A percentile compares a stretch with the other conserved stretches of the same genome.
Evolutionary conservation across 2,797 vertebrate species (phyloP).

Genomic region (Meda fulgida): DNA sequence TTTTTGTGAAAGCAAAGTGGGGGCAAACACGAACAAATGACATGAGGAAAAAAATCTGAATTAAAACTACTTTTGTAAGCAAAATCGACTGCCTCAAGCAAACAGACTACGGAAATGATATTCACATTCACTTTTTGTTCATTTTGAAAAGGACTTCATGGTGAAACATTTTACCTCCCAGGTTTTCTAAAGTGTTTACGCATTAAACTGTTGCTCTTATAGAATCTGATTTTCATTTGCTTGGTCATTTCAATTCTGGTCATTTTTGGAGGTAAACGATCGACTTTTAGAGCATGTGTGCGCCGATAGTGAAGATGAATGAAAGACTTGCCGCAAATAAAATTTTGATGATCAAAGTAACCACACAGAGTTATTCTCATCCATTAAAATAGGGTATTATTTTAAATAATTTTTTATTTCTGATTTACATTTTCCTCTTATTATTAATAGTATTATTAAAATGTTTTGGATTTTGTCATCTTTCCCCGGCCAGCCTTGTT

Average conservation of each 20-base stretch:
- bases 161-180: constrained; percentile 64
- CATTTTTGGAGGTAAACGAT: constrained; percentile 86
- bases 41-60: constrained; percentile 62
- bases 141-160: constrained; percentile 82
- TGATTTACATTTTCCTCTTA: not conserved
- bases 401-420: not conserved
- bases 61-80: constrained; percentile 55
- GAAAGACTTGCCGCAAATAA: constrained; percentile 76
- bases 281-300: constrained; percentile 89
- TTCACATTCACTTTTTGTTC: constrained; percentile 64
- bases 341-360: constrained; percentile 82
- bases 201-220: constrained; percentile 93
- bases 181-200: constrained; percentile 93
- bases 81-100: constrained; percentile 55
- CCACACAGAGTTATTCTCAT: constrained; percentile 63
- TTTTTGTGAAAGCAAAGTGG: constrained; percentile 71
- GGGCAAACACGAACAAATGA: constrained; percentile 58
- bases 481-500: not conserved
- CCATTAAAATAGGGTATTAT: constrained; percentile 43
- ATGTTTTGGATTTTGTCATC: not conserved
- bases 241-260: constrained; percentile 85
- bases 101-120: constrained; percentile 44
- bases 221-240: constrained; percentile 84
- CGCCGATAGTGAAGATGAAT: constrained; percentile 83
- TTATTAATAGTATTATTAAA: constrained; percentile 5